Evolutionary conservation across 92 coral and sea anemone genomes (phyloP).

Genomic region (Heliopora coerulea): DNA sequence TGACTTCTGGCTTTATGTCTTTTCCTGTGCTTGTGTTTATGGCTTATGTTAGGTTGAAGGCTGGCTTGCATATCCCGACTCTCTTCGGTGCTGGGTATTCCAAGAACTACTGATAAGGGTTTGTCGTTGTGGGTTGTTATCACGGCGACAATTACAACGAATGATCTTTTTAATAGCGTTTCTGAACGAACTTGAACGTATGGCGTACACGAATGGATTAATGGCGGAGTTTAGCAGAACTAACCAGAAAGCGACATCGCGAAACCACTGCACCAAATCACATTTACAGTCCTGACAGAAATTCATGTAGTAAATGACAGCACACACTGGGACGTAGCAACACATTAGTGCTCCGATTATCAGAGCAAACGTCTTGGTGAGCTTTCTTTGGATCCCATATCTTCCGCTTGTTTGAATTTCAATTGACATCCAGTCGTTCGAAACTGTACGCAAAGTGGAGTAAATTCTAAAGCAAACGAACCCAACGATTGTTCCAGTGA

Average conservation of each 20-base stretch:
- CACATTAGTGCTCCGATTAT: conserved; percentile 59
- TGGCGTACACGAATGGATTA: conserved; percentile 64
- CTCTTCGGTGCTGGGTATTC: too few species aligned
- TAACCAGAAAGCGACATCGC: conserved; percentile 60
- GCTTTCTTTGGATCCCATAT: conserved; percentile 37
- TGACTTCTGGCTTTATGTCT: neutral
- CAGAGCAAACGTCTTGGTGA: conserved; percentile 63
- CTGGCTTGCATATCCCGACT: too few species aligned
- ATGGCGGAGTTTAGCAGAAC: conserved; percentile 68
- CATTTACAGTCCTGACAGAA: conserved; percentile 64
- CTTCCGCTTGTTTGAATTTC: neutral
- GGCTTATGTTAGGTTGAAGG: conserved; percentile 35
- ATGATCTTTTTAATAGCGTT: conserved; percentile 3
- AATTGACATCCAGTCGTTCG: neutral
- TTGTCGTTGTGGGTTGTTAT: too few species aligned
- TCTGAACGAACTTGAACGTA: conserved; percentile 4
- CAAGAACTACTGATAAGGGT: too few species aligned
- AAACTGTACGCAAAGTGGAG: neutral
- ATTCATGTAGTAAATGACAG: conserved; percentile 63
- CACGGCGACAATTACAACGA: too few species aligned
- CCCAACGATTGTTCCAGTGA: neutral
- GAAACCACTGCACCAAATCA: conserved; percentile 57
- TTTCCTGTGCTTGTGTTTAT: conserved; percentile 16
- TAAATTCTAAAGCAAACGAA: neutral
- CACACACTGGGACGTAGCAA: conserved; percentile 65